Percentiles rank a stretch among this genome's conserved stretches.
phyloP scores from a whole-genome alignment of 2,888 invertebrate species.

The Andrena trimmerana region DNA sequence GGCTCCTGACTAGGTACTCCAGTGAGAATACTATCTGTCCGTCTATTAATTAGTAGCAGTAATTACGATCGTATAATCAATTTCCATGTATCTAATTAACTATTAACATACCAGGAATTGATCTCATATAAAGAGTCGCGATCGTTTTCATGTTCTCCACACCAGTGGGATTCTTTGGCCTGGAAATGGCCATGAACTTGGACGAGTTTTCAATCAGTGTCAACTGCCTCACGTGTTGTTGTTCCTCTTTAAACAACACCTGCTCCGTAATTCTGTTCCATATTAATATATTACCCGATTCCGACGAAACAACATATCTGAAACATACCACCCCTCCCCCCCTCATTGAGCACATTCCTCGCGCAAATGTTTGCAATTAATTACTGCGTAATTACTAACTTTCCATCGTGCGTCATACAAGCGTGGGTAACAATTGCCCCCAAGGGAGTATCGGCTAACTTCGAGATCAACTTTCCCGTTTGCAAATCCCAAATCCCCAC shows the following conservation, averaged over 20 bases:
- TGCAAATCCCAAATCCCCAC: slow-evolving; percentile 98
- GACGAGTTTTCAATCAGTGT: slow-evolving; percentile 91
- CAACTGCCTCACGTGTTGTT: slow-evolving; percentile 92
- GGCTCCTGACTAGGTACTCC: slow-evolving; percentile 92
- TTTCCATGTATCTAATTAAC: not conserved
- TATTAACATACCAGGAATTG: slow-evolving; percentile 88
- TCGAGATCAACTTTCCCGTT: slow-evolving; percentile 93
- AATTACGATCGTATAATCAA: not conserved
- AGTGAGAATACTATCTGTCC: slow-evolving; percentile 92
- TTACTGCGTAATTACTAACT: slow-evolving; percentile 84
- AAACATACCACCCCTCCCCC: not conserved
- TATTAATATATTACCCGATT: slow-evolving; percentile 95
- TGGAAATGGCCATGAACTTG: slow-evolving; percentile 91
- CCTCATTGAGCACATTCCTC: not conserved
- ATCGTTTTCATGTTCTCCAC: slow-evolving; percentile 89
- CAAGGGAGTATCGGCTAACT: slow-evolving; percentile 95
- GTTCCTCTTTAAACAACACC: slow-evolving; percentile 93
- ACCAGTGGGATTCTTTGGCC: slow-evolving; percentile 88
- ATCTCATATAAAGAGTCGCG: slow-evolving; percentile 90
- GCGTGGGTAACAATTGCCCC: slow-evolving; percentile 98
- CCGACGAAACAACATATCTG: slow-evolving; percentile 94
- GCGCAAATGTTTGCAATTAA: not conserved
- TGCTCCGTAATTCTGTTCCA: slow-evolving; percentile 93
- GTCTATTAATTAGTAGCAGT: slow-evolving; percentile 83
- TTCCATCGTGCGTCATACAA: slow-evolving; percentile 93